Base-by-base conservation (phyloP, 2,888 invertebrate species). In the Drosophila antonietae region DNA sequence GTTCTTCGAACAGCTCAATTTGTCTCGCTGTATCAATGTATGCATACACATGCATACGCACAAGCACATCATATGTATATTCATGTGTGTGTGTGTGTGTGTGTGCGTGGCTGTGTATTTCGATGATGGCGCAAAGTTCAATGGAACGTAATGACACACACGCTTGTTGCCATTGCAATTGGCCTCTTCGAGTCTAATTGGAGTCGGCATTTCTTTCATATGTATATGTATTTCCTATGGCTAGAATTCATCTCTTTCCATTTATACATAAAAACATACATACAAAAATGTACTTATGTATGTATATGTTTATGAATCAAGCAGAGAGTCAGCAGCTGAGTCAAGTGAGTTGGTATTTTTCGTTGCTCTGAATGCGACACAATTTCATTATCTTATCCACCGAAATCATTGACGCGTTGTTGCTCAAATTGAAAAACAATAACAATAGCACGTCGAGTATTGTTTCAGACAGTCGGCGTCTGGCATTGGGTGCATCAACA, bases 121-220 rank as follows among this genome's bases (percentile, higher is more conserved):
- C 39, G 57, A 44, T 75, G 59, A 39, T 59, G 60, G 65, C 76
- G 73, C 73, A 78, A 75, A 89, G 84, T 84, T 84, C 84, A 84
- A 89, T 89, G 84, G 55, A 88, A 83, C 88, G 55, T 18, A 77
- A 60, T 88, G 89, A 88, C 84, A 82, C 89, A 88, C 77, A 88
- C 85, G 78, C 31, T 65, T 53, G 44, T 56, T 79, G 74, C 46
- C 64, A 20, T 53, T 68, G 56, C 76, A 77, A 77, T 80, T 76
- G 76, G 66, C 60, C 39, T 59, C 61, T 37, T 9, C 52, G 31
- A 23, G 51, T 63, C 70, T 73, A 88, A 82, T 89, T 89, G 88
- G 58, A 55, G 39, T 59, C 52, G 59, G 59, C 62, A 52, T 49
- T 52, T 63, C 73, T 79, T 68, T 49, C 59, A 64, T 57, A 20